Evolutionary conservation across 2,888 invertebrate genomes (phyloP).

Genomic region (Drosophila pseudotakahashii): DNA sequence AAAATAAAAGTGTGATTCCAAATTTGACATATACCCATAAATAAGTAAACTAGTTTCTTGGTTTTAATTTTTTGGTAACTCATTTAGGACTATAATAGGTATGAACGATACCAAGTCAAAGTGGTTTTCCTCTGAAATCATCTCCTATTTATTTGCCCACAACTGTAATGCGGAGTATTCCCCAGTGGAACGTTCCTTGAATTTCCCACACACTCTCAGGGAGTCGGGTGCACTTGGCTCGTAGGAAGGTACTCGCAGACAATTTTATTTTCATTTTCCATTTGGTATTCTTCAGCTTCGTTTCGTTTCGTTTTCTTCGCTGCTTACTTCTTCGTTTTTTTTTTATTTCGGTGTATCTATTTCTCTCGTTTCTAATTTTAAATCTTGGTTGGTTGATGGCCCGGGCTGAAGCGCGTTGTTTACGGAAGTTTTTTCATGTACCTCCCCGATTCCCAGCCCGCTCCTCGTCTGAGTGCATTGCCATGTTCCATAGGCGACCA

Average conservation of each 20-base stretch:
- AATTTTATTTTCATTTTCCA: constrained; percentile 71
- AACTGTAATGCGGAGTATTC: constrained; percentile 55
- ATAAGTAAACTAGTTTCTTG: too few species aligned
- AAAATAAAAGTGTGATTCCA: too few species aligned
- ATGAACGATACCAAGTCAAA: too few species aligned
- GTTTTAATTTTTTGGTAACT: too few species aligned
- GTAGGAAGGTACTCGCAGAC: constrained; percentile 52
- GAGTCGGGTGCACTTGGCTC: constrained; percentile 21
- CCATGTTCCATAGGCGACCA: constrained; percentile 66
- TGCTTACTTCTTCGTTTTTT: constrained; percentile 5
- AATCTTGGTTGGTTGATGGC: constrained; percentile 70
- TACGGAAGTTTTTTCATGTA: constrained; percentile 69
- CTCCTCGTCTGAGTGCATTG: constrained; percentile 65
- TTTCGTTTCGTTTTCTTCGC: constrained; percentile 19
- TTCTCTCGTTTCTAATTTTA: constrained; percentile 70
- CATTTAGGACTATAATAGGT: too few species aligned
- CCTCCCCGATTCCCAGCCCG: constrained; percentile 1
- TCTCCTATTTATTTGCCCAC: not conserved
- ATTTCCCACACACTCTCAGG: constrained; percentile 45
- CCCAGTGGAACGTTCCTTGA: constrained; percentile 60
- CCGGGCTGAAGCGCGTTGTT: constrained; percentile 59
- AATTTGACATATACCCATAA: too few species aligned
- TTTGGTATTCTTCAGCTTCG: constrained; percentile 40
- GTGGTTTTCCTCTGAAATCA: not conserved
- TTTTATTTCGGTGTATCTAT: constrained; percentile 39